These are phyloP conservation scores for Melieria crassipennis DNA, from an alignment of 2,888 invertebrate species.

Conservation along the genomic window DNA sequence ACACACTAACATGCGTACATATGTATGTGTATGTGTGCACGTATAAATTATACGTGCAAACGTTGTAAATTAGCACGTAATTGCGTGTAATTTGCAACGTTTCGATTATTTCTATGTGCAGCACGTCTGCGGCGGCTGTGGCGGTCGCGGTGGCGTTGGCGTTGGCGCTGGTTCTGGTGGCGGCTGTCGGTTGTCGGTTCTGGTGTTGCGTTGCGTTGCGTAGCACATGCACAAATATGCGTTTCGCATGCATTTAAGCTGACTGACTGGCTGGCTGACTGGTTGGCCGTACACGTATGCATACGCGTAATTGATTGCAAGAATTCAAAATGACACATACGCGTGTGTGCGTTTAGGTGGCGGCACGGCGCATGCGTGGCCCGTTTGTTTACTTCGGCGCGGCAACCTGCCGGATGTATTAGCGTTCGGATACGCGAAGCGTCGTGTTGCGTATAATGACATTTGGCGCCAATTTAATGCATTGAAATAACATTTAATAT, in stretches of 20 bases:
- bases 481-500: slow-evolving; percentile 50
- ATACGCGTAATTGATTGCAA: slow-evolving; percentile 46
- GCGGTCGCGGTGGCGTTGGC: slow-evolving; percentile 13
- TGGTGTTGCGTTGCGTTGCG: neutral
- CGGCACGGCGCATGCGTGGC: slow-evolving; percentile 29
- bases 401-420: slow-evolving; percentile 1
- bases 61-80: slow-evolving; percentile 53
- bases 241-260: neutral
- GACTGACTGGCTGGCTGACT: neutral
- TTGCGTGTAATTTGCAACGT: slow-evolving; percentile 49
- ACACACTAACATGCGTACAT: neutral
- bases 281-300: slow-evolving; percentile 8
- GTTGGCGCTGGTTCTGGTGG: slow-evolving; percentile 11
- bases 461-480: slow-evolving; percentile 53
- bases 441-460: slow-evolving; percentile 49
- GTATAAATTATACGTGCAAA: slow-evolving; percentile 29
- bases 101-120: slow-evolving; percentile 34
- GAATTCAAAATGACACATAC: slow-evolving; percentile 49
- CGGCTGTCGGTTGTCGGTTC: slow-evolving; percentile 9
- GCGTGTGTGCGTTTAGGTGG: neutral
- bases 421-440: slow-evolving; percentile 14
- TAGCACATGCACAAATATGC: neutral
- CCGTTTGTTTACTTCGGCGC: slow-evolving; percentile 10
- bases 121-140: neutral
- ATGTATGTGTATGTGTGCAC: neutral